Conservation (phyloP, 2,888 invertebrate species). For the Gasteruption jaculator region DNA sequence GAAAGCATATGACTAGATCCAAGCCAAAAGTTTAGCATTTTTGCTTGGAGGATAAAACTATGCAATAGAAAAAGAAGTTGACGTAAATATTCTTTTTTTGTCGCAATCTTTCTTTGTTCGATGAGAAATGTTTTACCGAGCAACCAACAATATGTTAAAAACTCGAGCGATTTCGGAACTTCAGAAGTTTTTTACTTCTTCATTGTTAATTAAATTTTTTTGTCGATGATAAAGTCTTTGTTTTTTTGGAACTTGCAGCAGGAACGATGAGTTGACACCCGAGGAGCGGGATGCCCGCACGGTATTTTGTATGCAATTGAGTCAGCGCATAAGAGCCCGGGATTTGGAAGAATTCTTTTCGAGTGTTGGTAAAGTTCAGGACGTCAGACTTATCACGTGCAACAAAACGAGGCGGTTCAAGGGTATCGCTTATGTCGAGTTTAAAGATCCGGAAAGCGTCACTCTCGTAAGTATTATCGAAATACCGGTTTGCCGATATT, state of each 20-base stretch:
- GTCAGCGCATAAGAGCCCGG: slow-evolving; percentile 86
- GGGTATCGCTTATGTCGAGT: slow-evolving; percentile 99
- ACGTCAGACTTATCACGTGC: slow-evolving; percentile 97
- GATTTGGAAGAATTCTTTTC: slow-evolving; percentile 99
- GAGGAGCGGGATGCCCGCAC: slow-evolving; percentile 99
- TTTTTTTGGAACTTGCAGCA: too few species aligned
- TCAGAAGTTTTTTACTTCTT: slow-evolving; percentile 7
- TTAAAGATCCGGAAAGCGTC: slow-evolving; percentile 96
- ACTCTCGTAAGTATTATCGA: slow-evolving; percentile 71
- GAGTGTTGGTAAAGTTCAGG: slow-evolving; percentile 95
- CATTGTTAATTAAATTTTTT: slow-evolving; percentile 8
- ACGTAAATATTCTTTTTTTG: too few species aligned
- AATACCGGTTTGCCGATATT: neutral
- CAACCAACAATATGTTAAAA: too few species aligned
- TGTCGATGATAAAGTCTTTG: too few species aligned
- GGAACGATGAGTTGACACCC: slow-evolving; percentile 71
- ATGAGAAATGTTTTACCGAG: slow-evolving; percentile 8
- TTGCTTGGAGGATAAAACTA: slow-evolving; percentile 28
- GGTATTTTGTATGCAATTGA: slow-evolving; percentile 97
- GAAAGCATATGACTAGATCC: slow-evolving; percentile 34
- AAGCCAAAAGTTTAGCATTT: slow-evolving; percentile 16
- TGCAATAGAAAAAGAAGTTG: slow-evolving; percentile 29
- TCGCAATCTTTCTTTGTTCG: slow-evolving; percentile 11
- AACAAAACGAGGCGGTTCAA: slow-evolving; percentile 98
- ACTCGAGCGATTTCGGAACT: too few species aligned